A percentile compares a stretch with the other conserved stretches of the same genome.
These are phyloP conservation scores for Pampus argenteus DNA, from an alignment of 2,797 vertebrate genomes.

Conservation along the genomic window DNA sequence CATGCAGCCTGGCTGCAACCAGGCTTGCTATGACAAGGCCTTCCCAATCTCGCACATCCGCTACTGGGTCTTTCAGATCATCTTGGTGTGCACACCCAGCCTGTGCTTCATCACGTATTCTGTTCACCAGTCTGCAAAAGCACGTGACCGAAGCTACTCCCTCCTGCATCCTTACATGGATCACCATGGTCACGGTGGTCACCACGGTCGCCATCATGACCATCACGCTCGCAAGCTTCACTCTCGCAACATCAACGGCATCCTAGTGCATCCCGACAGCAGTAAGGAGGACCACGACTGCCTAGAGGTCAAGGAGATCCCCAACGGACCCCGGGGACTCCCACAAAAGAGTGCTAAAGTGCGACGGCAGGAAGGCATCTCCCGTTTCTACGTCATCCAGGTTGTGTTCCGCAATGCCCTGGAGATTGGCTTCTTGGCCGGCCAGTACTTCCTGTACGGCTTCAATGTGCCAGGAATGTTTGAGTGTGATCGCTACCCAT, in stretches of 20 bases:
- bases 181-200: slow-evolving; percentile 77
- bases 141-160: slow-evolving; percentile 86
- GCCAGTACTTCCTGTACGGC: slow-evolving; percentile 93
- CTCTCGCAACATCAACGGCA: slow-evolving; percentile 84
- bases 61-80: slow-evolving; percentile 93
- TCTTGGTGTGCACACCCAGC: slow-evolving; percentile 90
- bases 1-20: slow-evolving; percentile 92
- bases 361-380: slow-evolving; percentile 89
- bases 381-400: slow-evolving; percentile 92
- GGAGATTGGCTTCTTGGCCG: slow-evolving; percentile 91
- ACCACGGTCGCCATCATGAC: slow-evolving; percentile 80
- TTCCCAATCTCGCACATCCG: slow-evolving; percentile 95
- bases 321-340: slow-evolving; percentile 79
- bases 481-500: slow-evolving; percentile 91
- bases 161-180: slow-evolving; percentile 87
- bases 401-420: slow-evolving; percentile 92
- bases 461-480: slow-evolving; percentile 91
- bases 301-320: slow-evolving; percentile 85
- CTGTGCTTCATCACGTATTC: slow-evolving; percentile 94
- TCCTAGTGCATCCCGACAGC: slow-evolving; percentile 82
- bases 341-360: slow-evolving; percentile 85
- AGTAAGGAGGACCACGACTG: slow-evolving; percentile 87
- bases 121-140: slow-evolving; percentile 89
- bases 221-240: slow-evolving; percentile 80
- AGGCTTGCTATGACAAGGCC: slow-evolving; percentile 93